phyloP scores from a whole-genome alignment of 2,113 vertebrate species.

The Orycteropus afer region DNA sequence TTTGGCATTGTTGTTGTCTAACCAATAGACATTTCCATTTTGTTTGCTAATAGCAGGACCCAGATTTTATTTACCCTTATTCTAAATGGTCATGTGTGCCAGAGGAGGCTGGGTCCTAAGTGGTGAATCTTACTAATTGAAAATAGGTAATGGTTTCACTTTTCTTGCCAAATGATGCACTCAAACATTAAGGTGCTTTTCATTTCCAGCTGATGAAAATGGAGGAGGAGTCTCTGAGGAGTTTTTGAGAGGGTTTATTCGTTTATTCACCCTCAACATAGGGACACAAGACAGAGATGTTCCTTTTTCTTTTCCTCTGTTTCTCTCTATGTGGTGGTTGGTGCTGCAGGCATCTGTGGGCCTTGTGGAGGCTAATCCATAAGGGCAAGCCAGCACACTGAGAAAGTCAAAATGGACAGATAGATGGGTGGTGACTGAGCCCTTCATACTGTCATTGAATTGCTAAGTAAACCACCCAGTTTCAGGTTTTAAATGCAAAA shows the following conservation, averaged over 20 bases:
- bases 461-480: not conserved
- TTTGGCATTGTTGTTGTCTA: not conserved
- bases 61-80: not conserved
- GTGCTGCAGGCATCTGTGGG: not conserved
- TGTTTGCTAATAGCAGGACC: not conserved
- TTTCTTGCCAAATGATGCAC: not conserved
- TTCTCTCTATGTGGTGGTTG: not conserved
- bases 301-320: not conserved
- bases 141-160: not conserved
- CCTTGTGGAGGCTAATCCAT: not conserved
- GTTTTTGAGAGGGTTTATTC: not conserved
- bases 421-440: not conserved
- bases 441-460: not conserved
- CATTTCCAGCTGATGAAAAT: not conserved
- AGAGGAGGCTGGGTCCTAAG: not conserved
- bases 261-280: not conserved
- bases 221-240: not conserved
- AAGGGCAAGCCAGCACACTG: not conserved
- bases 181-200: not conserved
- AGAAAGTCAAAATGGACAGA: not conserved
- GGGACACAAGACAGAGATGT: rapidly evolving
- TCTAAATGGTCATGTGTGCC: not conserved
- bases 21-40: not conserved
- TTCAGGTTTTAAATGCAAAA: not conserved
- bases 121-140: not conserved